A percentile compares a stretch with the other conserved stretches of the same genome.
phyloP scores from a whole-genome alignment of 1,140 invertebrate genomes.

The Condylostylus longicornis region DNA sequence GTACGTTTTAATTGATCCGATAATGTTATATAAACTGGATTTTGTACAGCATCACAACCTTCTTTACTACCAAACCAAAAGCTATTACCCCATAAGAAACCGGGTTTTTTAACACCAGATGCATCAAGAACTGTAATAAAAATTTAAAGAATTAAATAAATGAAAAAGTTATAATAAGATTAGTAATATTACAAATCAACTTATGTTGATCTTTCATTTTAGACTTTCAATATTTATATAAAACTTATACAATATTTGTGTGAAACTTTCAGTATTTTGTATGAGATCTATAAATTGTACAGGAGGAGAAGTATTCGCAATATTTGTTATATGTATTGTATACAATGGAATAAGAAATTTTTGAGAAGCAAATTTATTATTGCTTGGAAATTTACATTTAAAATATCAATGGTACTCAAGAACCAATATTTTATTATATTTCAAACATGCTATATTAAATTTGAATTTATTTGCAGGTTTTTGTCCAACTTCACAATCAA shows the following conservation, averaged over 20 bases:
- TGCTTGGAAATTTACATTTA: too few species aligned
- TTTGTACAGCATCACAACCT: constrained; percentile 15
- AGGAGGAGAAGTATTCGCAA: not conserved
- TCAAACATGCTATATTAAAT: too few species aligned
- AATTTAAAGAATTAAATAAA: not conserved
- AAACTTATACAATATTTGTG: not conserved
- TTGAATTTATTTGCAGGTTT: too few species aligned
- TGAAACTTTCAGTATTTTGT: not conserved
- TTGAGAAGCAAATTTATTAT: too few species aligned
- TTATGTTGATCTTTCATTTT: not conserved
- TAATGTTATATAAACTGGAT: constrained; percentile 19
- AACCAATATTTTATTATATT: too few species aligned
- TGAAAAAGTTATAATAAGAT: not conserved
- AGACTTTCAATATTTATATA: not conserved
- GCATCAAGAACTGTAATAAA: constrained; percentile 22
- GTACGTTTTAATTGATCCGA: constrained; percentile 21
- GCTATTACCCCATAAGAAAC: constrained; percentile 29
- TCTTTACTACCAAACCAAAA: constrained; percentile 28
- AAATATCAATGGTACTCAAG: too few species aligned
- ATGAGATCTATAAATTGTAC: not conserved
- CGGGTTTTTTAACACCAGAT: constrained; percentile 22
- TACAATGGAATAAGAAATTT: too few species aligned
- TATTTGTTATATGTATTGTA: too few species aligned
- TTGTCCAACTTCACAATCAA: too few species aligned
- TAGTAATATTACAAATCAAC: not conserved